Conservation (phyloP, 1,140 invertebrate genomes). For the Dreissena rostriformis region DNA sequence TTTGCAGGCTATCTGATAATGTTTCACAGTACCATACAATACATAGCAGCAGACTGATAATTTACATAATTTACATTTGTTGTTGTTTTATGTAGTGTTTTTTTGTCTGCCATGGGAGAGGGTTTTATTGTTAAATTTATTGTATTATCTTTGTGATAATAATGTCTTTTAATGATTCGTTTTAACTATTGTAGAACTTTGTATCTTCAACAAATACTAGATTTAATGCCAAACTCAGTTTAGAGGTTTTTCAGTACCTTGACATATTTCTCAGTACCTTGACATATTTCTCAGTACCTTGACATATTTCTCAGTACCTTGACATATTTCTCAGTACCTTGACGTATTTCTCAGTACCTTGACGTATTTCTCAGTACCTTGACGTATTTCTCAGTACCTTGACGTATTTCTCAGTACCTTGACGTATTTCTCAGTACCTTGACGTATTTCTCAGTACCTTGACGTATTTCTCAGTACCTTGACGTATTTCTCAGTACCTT, state of each 20-base stretch:
- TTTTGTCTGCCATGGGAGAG: too few relatives aligned
- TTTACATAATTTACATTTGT: too few relatives aligned
- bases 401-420: constrained; percentile 92
- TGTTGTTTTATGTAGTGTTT: too few relatives aligned
- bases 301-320: constrained; percentile 92
- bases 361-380: constrained; percentile 92
- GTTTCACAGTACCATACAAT: too few relatives aligned
- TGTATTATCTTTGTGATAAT: too few relatives aligned
- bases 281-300: constrained; percentile 92
- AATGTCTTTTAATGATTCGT: too few relatives aligned
- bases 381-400: constrained; percentile 92
- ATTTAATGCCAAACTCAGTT: too few relatives aligned
- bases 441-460: constrained; percentile 92
- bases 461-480: constrained; percentile 92
- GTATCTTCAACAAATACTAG: too few relatives aligned
- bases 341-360: constrained; percentile 92
- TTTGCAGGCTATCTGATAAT: too few relatives aligned
- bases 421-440: constrained; percentile 92
- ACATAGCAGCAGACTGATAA: too few relatives aligned
- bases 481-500: constrained; percentile 92
- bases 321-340: constrained; percentile 92
- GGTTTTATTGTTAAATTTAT: too few relatives aligned
- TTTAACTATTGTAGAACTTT: too few relatives aligned
- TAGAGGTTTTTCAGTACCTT: constrained; percentile 85
- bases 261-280: constrained; percentile 92